These are phyloP conservation scores for Amphiprion percula DNA, from an alignment of 2,113 vertebrate genomes.

Conservation along the genomic window DNA sequence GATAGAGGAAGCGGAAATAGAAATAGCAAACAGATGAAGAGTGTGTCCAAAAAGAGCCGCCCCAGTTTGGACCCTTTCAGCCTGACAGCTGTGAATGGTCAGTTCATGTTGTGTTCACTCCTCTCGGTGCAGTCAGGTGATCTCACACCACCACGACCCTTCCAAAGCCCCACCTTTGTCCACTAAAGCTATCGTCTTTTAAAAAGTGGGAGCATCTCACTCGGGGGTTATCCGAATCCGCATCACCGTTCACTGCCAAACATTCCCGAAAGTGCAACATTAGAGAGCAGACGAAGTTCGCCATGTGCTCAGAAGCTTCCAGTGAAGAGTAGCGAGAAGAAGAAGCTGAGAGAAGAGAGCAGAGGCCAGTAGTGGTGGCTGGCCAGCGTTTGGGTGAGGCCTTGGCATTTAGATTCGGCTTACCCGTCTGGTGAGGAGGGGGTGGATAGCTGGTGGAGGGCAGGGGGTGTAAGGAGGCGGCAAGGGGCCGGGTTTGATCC, in stretches of 20 bases:
- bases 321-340: constrained; percentile 61
- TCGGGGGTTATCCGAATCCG: background rate
- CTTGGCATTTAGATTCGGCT: constrained; percentile 70
- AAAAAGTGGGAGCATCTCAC: background rate
- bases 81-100: constrained; percentile 7
- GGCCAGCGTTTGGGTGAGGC: background rate
- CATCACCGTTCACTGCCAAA: constrained; percentile 21
- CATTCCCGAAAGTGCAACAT: constrained; percentile 49
- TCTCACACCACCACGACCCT: constrained; percentile 5
- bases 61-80: constrained; percentile 20
- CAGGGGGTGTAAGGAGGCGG: constrained; percentile 90
- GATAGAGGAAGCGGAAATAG: constrained; percentile 53
- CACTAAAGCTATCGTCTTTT: background rate
- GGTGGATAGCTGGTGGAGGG: constrained; percentile 80
- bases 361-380: constrained; percentile 20
- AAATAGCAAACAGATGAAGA: constrained; percentile 43
- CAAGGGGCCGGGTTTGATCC: constrained; percentile 93
- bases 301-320: constrained; percentile 57
- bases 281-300: constrained; percentile 30
- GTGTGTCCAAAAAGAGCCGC: constrained; percentile 13
- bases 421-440: constrained; percentile 88
- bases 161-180: background rate
- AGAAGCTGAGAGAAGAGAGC: constrained; percentile 47
- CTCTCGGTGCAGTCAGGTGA: background rate
- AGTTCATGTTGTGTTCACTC: constrained; percentile 14